phyloP scores from a whole-genome alignment of 2,113 vertebrate genomes.

The Callaeas wilsoni region DNA sequence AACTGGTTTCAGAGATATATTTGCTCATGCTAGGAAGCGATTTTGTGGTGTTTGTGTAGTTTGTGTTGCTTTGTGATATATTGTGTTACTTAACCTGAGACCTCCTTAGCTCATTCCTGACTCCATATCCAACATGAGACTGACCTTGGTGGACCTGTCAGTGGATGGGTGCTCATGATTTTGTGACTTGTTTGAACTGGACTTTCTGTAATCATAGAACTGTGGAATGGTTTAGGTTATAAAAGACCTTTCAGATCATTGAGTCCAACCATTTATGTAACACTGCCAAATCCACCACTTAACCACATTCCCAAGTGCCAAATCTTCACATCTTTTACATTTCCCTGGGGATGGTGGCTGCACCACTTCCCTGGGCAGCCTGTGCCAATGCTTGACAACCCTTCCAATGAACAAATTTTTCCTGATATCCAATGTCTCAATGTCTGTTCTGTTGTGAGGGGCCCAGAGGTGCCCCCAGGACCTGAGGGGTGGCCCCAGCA shows the following conservation, averaged over 20 bases:
- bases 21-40: neutral
- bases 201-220: neutral
- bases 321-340: neutral
- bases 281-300: neutral
- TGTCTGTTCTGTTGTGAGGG: neutral
- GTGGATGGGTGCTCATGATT: neutral
- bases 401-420: neutral
- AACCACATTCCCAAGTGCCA: neutral
- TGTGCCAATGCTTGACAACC: no score
- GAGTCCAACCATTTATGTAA: neutral
- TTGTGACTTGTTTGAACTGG: neutral
- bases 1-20: neutral
- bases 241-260: neutral
- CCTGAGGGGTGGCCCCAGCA: neutral
- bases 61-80: neutral
- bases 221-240: neutral
- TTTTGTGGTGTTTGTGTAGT: neutral
- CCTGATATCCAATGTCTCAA: neutral
- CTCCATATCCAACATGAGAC: neutral
- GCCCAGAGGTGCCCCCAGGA: neutral
- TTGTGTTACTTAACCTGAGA: neutral
- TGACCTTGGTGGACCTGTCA: neutral
- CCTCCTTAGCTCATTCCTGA: neutral
- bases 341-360: neutral
- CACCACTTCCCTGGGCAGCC: neutral